Evolutionary conservation across 2,797 vertebrate genomes (phyloP).

Genomic region (Sardinella longiceps): DNA sequence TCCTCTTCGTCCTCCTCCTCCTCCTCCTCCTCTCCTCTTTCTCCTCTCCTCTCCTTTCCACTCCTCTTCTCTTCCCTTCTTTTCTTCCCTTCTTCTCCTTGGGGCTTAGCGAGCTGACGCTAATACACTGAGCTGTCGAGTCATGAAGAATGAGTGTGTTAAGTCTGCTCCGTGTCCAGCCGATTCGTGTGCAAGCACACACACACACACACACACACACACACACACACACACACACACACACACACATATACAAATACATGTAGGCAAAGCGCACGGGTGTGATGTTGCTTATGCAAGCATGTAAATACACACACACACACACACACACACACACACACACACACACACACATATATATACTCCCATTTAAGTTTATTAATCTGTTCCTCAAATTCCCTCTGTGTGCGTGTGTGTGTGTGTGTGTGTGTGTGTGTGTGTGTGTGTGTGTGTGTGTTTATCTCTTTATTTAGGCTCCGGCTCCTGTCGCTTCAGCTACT

Average conservation of each 20-base stretch:
- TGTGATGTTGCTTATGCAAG: neutral
- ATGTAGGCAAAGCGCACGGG: neutral
- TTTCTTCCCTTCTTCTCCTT: neutral
- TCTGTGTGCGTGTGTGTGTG: slow-evolving; percentile 41
- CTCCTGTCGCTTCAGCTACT: slow-evolving; percentile 94
- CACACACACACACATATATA: neutral
- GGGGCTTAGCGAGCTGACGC: slow-evolving; percentile 29
- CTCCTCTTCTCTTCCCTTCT: neutral
- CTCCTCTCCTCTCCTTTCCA: neutral
- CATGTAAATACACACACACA: neutral
- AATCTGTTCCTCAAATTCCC: slow-evolving; percentile 17
- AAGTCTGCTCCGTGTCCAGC: neutral
- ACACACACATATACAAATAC: neutral
- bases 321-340: neutral
- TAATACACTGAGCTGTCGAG: slow-evolving; percentile 36
- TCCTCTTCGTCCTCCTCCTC: neutral
- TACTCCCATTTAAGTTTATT: neutral
- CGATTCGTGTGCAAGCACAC: neutral
- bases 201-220: neutral
- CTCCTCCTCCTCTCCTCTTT: neutral
- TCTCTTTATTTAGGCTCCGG: slow-evolving; percentile 84
- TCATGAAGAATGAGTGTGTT: slow-evolving; percentile 29
- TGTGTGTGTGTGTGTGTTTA: slow-evolving; percentile 5
- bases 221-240: neutral
- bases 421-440: neutral